These are phyloP conservation scores for Perognathus longimembris DNA, from an alignment of 2,113 vertebrate genomes.

Conservation along the genomic window DNA sequence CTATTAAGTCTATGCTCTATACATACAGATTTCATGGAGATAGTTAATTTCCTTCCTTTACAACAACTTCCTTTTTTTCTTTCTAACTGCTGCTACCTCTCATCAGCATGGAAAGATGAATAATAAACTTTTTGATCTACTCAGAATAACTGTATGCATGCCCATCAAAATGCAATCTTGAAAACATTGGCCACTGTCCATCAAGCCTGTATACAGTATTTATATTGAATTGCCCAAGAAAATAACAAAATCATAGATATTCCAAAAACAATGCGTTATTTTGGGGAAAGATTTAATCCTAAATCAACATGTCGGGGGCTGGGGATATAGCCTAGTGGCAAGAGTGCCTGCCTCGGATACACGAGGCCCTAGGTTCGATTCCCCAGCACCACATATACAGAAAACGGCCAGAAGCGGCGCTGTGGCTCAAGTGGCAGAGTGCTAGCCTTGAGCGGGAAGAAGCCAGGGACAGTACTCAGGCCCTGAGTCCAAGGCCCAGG, in stretches of 20 bases:
- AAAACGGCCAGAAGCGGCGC: no score
- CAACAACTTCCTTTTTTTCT: not conserved
- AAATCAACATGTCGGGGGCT: not conserved
- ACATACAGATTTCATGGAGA: not conserved
- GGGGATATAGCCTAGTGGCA: no score
- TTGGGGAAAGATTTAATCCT: not conserved
- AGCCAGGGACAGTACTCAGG: no score
- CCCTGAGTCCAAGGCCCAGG: no score
- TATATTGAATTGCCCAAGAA: not conserved
- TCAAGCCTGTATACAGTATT: constrained; percentile 14
- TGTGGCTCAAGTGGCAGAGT: no score
- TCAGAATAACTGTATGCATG: not conserved
- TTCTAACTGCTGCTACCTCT: constrained; percentile 4
- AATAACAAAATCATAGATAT: constrained; percentile 13
- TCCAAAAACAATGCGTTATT: constrained; percentile 3
- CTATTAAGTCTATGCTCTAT: constrained; percentile 19
- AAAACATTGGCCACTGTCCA: not conserved
- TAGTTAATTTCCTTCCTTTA: constrained; percentile 25
- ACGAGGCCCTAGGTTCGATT: no score
- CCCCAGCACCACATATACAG: no score
- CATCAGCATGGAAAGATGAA: not conserved
- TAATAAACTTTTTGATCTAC: constrained; percentile 40
- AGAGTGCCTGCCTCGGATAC: no score
- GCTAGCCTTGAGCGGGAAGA: no score
- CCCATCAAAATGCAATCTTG: constrained; percentile 29